These are phyloP conservation scores for Phyllostomus hastatus DNA, from an alignment of 2,113 vertebrate species.

Conservation along the genomic window DNA sequence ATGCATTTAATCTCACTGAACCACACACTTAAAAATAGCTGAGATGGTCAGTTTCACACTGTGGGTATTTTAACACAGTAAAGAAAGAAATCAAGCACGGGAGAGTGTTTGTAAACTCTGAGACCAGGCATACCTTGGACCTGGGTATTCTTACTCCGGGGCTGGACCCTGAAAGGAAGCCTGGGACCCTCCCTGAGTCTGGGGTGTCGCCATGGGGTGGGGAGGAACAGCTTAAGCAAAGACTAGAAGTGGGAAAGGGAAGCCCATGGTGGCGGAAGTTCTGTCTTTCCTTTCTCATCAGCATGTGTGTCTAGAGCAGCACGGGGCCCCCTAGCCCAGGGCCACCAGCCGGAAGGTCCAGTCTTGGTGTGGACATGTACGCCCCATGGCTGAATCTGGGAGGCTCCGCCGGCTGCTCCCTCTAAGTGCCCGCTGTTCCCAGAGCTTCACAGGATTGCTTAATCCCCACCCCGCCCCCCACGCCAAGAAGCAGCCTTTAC, in stretches of 20 bases:
- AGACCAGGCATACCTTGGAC: not conserved
- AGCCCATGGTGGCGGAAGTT: not conserved
- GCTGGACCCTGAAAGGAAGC: not conserved
- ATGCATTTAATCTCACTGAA: not conserved
- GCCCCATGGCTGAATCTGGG: not conserved
- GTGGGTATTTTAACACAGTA: not conserved
- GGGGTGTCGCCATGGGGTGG: rapidly evolving
- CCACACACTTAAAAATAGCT: not conserved
- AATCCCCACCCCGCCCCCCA: not conserved
- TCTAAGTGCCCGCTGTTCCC: slow-evolving; percentile 60
- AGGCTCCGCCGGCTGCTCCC: slow-evolving; percentile 59
- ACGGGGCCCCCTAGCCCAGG: not conserved
- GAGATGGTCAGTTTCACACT: not conserved
- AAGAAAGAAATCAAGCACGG: not conserved
- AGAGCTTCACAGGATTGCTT: slow-evolving; percentile 72
- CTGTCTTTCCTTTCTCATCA: not conserved
- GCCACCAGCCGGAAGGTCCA: not conserved
- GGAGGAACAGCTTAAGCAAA: not conserved
- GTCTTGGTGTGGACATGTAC: not conserved
- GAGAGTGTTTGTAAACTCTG: not conserved
- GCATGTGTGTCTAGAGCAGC: not conserved
- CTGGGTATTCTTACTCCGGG: not conserved
- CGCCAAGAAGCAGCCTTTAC: slow-evolving; percentile 70
- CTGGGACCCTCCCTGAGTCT: no score
- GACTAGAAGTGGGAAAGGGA: not conserved